Base-by-base conservation (phyloP, 1,140 invertebrate genomes). In the Cydia splendana region DNA sequence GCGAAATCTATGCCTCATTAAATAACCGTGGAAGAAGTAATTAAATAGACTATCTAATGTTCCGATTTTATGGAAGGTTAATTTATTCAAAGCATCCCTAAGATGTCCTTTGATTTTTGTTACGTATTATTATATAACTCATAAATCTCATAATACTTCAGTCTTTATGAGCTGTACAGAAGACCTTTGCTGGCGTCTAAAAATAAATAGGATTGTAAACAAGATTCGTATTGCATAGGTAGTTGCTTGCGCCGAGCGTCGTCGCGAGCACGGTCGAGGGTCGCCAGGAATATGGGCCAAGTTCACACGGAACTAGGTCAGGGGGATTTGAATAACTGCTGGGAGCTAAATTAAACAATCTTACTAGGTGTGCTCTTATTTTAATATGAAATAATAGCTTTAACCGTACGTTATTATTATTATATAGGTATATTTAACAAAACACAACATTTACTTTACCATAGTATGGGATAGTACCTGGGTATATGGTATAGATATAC, bases 221-320 rank as follows among this genome's bases (percentile, higher is more conserved):
- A 62, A 20, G 57, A 24, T 62, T 62, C 57, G 57, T 71, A 38
- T 4, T 71, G 67, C 34, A 71, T 71, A 71, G 67, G 4, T 71
- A 71, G 65, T 30, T 69, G 30, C 0, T 18, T n/a, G 67, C 67
- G 67, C 30, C 67, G 67, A 48, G 45, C 67, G 5, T 15, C 34
- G 30, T 42, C 34, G 67, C 38, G 38, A 71, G 67, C 67, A 71
- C 18, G 34, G 76, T 82, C 83, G 83, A 85, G 84, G 84, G 81
- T 84, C 81, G 76, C 18, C 78, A 65, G 10, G 76, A 79, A 91
- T 84, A 84, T 87, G 75, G 88, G 88, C 84, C 90, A 91, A 91
- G 90, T 90, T 90, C 87, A 86, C 53, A 65, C 74, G 73, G 76
- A 91, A 87, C 76, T 91, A 76, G 86, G 88, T 91, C 90, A 91